These are phyloP conservation scores for Okamejei kenojei DNA, from an alignment of 2,797 vertebrate genomes.

Conservation along the genomic window DNA sequence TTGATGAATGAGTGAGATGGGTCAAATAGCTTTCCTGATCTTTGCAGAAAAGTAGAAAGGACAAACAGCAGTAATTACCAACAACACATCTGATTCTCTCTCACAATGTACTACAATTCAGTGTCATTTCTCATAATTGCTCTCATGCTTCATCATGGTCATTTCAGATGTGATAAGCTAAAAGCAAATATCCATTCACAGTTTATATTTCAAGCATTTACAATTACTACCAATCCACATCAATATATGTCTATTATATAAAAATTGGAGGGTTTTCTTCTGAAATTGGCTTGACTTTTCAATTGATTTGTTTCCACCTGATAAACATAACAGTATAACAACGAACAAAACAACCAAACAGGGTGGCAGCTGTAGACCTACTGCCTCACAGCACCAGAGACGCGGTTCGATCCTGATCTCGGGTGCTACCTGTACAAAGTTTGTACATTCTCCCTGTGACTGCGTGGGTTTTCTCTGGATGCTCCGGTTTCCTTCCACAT, in stretches of 20 bases:
- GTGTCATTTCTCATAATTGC: not conserved
- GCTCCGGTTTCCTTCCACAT: too few species aligned
- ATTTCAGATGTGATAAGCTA: not conserved
- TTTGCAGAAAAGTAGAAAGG: not conserved
- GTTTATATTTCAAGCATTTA: not conserved
- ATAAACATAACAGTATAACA: not conserved
- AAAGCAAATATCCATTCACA: not conserved
- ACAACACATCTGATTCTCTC: not conserved
- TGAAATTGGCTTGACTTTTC: not conserved
- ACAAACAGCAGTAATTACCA: constrained; percentile 4
- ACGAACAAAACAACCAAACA: not conserved
- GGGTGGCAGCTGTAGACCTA: too few species aligned
- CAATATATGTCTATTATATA: not conserved
- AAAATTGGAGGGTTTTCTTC: not conserved
- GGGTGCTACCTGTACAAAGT: too few species aligned
- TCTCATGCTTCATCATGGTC: not conserved
- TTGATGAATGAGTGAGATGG: not conserved
- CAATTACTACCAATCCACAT: not conserved
- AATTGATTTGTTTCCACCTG: not conserved
- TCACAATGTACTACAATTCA: not conserved
- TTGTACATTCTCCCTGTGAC: too few species aligned
- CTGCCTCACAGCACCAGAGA: too few species aligned
- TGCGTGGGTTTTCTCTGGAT: too few species aligned
- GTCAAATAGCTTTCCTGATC: not conserved
- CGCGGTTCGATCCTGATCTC: too few species aligned